A percentile compares a stretch with the other conserved stretches of the same genome.
Evolutionary conservation across 2,113 vertebrate genomes (phyloP).

Genomic region (Tympanuchus pallidicinctus): DNA sequence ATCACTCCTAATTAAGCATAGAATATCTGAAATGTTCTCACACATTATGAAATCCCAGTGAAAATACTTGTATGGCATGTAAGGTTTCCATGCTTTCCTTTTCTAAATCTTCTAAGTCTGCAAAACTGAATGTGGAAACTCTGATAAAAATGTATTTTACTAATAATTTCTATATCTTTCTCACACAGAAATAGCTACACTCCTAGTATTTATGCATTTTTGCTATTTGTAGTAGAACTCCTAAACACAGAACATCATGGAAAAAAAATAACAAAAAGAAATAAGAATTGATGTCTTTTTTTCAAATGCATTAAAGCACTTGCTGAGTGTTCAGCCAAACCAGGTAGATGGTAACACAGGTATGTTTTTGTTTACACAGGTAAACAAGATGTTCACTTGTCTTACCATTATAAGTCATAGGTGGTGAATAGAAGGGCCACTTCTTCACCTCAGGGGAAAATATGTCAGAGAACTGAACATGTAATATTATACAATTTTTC

Average conservation of each 20-base stretch:
- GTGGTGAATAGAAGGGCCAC: background rate
- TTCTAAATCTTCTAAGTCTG: background rate
- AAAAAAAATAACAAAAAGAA: background rate
- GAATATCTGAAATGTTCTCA: background rate
- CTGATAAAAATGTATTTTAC: background rate
- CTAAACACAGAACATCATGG: background rate
- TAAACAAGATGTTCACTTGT: background rate
- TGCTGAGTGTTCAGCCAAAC: background rate
- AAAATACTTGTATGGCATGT: background rate
- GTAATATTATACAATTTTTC: background rate
- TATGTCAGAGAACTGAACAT: background rate
- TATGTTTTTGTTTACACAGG: background rate
- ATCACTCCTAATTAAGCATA: background rate
- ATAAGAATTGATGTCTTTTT: background rate
- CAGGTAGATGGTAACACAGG: background rate
- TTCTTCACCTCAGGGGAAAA: background rate
- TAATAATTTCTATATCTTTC: background rate
- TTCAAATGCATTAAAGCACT: background rate
- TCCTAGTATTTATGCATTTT: background rate
- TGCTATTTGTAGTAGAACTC: background rate
- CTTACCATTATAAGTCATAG: background rate
- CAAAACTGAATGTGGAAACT: background rate
- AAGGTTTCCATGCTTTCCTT: background rate
- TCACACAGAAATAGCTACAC: background rate
- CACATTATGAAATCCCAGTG: background rate